Base-by-base conservation (phyloP, 2,888 invertebrate species). In the Drosophila greeni region DNA sequence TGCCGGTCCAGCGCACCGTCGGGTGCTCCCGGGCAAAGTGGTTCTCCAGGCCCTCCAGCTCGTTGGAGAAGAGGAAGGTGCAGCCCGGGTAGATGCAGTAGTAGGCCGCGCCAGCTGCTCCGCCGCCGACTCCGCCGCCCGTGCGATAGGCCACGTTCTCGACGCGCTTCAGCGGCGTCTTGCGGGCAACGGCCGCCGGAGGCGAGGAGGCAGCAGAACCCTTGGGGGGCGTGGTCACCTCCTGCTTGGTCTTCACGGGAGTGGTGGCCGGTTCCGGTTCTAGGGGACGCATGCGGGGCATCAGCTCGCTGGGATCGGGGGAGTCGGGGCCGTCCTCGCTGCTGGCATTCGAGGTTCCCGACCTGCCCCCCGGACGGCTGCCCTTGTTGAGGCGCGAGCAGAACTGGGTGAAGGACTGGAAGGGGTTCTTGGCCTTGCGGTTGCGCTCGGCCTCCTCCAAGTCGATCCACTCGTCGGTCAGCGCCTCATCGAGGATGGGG, bases 1-100 rank as follows among this genome's bases (percentile, higher is more conserved):
- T 90, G 1, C 92, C 92, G 66, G 90, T 90, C 92, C 92, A 92
- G 23, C 81, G 84, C 29, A 90, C 89, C n/a, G 62, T 49, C 1
- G 78, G 72, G 75, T 89, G 89, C 1, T 87, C 85, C n/a, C 58
- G 43, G 3, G 75, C 54, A 48, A 87, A 84, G 67, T 89, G 89
- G 51, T 76, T 84, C 34, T 87, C 79, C 8, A 89, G 72, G 0
- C 87, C 85, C 34, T 85, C 74, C 3, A 86, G 68, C 33, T 87
- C 85, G 48, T 85, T 82, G 0, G 86, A 86, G 48, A 82, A 87
- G 2, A 85, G 68, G 67, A 87, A 89, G 5, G 73, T 73, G 56
- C 89, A 89, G 18, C 75, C 74, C 2, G 77, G 67, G 1, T 84
- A 78, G 29, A 80, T 72, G 48, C 89, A 89, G 54, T 82, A 84